Conservation (phyloP, 2,888 invertebrate species). For the Cantharis rufa region DNA sequence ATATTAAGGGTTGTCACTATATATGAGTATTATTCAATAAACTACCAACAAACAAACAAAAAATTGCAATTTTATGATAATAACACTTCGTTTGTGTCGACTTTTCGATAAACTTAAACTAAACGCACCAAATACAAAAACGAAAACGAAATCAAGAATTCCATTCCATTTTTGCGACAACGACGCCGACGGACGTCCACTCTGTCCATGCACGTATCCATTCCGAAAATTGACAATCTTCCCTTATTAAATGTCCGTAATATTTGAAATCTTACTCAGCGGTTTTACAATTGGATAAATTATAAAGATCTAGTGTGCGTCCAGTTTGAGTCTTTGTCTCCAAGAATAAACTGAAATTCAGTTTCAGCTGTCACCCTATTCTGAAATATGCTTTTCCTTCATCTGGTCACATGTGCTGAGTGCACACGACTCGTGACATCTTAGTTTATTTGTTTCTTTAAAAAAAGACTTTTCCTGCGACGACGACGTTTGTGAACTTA, state of each 20-base stretch:
- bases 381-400: slow-evolving; percentile 28
- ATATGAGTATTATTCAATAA: slow-evolving; percentile 41
- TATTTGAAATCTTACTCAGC: slow-evolving; percentile 27
- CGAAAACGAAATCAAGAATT: not conserved
- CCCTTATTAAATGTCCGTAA: slow-evolving; percentile 15
- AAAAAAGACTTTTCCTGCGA: slow-evolving; percentile 17
- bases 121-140: not conserved
- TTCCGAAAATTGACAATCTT: not conserved
- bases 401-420: slow-evolving; percentile 29
- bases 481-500: not conserved
- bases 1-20: slow-evolving; percentile 43
- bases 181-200: not conserved
- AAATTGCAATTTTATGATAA: slow-evolving; percentile 29
- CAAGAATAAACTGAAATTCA: not conserved
- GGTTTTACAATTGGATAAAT: slow-evolving; percentile 36
- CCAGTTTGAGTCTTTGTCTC: slow-evolving; percentile 16
- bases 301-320: slow-evolving; percentile 30
- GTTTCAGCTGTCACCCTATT: slow-evolving; percentile 25
- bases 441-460: slow-evolving; percentile 28
- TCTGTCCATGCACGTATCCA: not conserved
- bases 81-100: slow-evolving; percentile 17
- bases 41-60: slow-evolving; percentile 39
- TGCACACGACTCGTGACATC: slow-evolving; percentile 29
- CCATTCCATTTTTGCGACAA: not conserved
- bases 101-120: slow-evolving; percentile 7